Evolutionary conservation across 2,888 invertebrate species (phyloP), one percentile per base, ranked within the genome.

Genomic region (Ceriagrion tenellum): DNA sequence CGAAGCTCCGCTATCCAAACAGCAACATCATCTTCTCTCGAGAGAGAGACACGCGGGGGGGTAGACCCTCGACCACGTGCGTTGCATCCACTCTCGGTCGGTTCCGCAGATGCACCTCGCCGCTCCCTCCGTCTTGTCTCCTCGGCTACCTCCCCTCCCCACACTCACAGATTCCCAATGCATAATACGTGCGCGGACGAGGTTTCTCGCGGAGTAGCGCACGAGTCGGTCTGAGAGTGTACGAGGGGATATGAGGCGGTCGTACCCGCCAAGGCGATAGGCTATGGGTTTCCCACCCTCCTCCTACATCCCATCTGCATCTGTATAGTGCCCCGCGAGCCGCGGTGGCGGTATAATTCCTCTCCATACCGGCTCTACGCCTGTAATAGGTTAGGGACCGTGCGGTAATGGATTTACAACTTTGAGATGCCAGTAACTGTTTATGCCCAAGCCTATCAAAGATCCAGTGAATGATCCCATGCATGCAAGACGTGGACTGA

Each of bases 1-100:
- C 69, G 26, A 69, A 69, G 69, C 69, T n/a, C 69, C 10, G 69
- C 69, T 81, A 81, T 81, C 81, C 81, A 81, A 81, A 81, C 35
- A 81, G 81, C 13, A 18, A 35, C 81, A 81, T 81, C 35, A 35
- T 81, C 74, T 74, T 10, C 81, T 81, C 30, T 35, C 35, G 30
- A 13, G 35, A 69, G n/a, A 69, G 4, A n/a, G n/a, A 69, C 59
- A 23, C 20, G 59, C 59, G 59, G 59, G 47, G 47, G 8, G 47
- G 47, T 47, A 69, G 10, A 12, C 69, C 69, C 69, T 23, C 69
- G 69, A 35, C 81, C 81, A 81, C 81, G 81, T 81, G 81, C 81
- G 18, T 35, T 81, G 81, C 30, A 81, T 81, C 81, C 35, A 35
- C 81, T 81, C 81, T 16, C 23, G 23, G 16, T 12, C n/a, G 0